These are phyloP conservation scores for Lutjanus argentimaculatus DNA, from an alignment of 2,797 vertebrate species.

Conservation along the genomic window DNA sequence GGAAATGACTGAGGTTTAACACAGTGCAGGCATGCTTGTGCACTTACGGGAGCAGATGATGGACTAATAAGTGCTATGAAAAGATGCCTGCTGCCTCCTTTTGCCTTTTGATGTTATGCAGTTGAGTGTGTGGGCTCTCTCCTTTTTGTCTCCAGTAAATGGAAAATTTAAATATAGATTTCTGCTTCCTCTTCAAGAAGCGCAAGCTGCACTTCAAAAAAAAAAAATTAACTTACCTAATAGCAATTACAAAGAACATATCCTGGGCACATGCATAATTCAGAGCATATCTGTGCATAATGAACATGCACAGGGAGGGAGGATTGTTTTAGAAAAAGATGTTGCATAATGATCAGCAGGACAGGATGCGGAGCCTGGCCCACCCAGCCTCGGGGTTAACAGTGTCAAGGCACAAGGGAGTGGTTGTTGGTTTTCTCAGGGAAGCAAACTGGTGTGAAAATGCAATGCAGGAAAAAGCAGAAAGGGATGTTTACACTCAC, in stretches of 20 bases:
- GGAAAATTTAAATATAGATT: constrained; percentile 74
- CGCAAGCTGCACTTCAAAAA: constrained; percentile 46
- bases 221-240: constrained; percentile 49
- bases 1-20: background rate
- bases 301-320: constrained; percentile 20
- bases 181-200: constrained; percentile 55
- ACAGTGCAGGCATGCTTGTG: background rate
- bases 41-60: constrained; percentile 16
- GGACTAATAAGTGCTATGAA: constrained; percentile 30
- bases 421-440: constrained; percentile 39
- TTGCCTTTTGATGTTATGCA: constrained; percentile 44
- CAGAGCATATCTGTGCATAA: constrained; percentile 38
- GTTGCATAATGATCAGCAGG: constrained; percentile 48
- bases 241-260: constrained; percentile 55
- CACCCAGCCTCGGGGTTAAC: constrained; percentile 40
- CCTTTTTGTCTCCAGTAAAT: constrained; percentile 62
- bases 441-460: constrained; percentile 42
- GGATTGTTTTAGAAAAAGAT: background rate
- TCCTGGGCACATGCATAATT: constrained; percentile 57
- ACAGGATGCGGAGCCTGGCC: constrained; percentile 48
- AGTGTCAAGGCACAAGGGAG: constrained; percentile 34
- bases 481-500: constrained; percentile 60
- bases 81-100: constrained; percentile 29
- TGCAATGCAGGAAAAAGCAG: constrained; percentile 5
- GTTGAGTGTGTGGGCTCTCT: constrained; percentile 41